phyloP scores from a whole-genome alignment of 2,113 vertebrate species.

The Anolis carolinensis region DNA sequence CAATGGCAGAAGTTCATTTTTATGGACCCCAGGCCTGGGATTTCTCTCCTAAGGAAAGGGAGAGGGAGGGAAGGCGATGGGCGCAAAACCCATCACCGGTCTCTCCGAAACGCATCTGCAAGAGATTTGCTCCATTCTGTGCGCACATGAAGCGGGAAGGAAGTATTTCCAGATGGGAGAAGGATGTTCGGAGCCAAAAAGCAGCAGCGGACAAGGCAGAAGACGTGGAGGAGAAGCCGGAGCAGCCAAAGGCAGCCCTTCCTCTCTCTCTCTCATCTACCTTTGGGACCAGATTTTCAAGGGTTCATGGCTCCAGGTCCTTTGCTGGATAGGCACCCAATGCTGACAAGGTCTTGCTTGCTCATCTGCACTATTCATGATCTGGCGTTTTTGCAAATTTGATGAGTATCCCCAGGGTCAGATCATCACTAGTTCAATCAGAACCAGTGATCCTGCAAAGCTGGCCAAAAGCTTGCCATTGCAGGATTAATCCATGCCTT shows the following conservation, averaged over 20 bases:
- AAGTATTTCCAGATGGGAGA: slow-evolving; percentile 32
- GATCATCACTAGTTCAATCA: no score
- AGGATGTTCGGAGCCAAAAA: not conserved
- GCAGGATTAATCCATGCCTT: no score
- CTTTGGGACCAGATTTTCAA: no score
- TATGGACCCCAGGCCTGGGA: not conserved
- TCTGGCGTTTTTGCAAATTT: no score
- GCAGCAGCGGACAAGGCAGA: not conserved
- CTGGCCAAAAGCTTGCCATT: no score
- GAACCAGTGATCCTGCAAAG: no score
- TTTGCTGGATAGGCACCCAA: no score
- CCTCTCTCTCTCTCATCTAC: no score
- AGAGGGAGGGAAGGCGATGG: not conserved
- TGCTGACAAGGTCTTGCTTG: no score
- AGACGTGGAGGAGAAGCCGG: not conserved
- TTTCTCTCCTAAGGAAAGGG: not conserved
- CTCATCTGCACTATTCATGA: no score
- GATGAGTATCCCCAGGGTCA: no score
- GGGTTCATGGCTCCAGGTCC: no score
- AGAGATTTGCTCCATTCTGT: slow-evolving; percentile 24
- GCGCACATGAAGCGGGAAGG: slow-evolving; percentile 8
- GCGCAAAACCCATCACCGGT: not conserved
- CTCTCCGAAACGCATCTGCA: slow-evolving; percentile 24
- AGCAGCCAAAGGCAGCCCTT: not conserved
- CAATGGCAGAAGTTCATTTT: not conserved